Evolutionary conservation across 2,888 invertebrate species (phyloP), one percentile per base, ranked within the genome.

Genomic region (Eulithis prunata): DNA sequence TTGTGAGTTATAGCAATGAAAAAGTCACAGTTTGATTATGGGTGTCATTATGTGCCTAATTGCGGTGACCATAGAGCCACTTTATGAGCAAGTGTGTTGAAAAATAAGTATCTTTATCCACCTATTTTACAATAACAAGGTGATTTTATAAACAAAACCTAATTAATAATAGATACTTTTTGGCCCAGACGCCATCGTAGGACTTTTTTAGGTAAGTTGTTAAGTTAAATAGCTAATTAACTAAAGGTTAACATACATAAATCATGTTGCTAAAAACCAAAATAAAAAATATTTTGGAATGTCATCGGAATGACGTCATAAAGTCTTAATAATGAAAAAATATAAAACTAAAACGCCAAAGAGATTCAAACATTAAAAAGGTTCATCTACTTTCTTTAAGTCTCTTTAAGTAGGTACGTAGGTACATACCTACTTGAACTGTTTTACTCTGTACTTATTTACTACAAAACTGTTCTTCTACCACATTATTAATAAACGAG

Each of bases 231-330:
- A 46, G 46, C n/a, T 46, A n/a, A n/a, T 46, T 13, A 46, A 4
- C 46, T 8, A 46, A n/a, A 21, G 21, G 13, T n/a, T 21, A 21
- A 2, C 5, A n/a, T n/a, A 51, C 28, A 4, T 28, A 1, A 51
- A 14, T 14, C 41, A 38, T n/a, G 28, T 6, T 36, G 13, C 45
- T 7, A 28, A 56, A 32, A 3, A 51, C 10, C 13, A 43, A 45
- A 41, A 45, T 6, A 57, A 70, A 41, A 41, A 41, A 41, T 8
- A 41, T 3, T 71, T 59, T 80, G 89, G 87, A 89, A 90, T 87
- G 82, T 76, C 75, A 76, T 59, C 71, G 85, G 85, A 89, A 87
- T 88, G 82, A 80, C 70, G 71, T 69, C 71, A 68, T 53, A 13
- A 76, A 80, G 73, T 74, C 74, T 75, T 76, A 21, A 68, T 64